A percentile compares a stretch with the other conserved stretches of the same genome.
Evolutionary conservation across 2,797 vertebrate genomes (phyloP).

Genomic region (Triplophysa bombifrons): DNA sequence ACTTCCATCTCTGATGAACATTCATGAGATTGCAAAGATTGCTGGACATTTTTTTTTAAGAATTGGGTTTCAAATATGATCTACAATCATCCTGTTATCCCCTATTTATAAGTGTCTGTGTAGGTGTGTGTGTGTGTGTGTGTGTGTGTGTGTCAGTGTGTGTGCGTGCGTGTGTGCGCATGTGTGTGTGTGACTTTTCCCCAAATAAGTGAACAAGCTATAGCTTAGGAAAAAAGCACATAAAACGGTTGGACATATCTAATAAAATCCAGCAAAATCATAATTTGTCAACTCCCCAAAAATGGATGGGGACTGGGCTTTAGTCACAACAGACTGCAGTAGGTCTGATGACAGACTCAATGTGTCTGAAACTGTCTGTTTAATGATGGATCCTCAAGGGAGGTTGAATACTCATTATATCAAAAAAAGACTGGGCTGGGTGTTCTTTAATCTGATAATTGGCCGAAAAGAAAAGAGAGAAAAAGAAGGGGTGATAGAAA

Average conservation of each 20-base stretch:
- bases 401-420: slow-evolving; percentile 41
- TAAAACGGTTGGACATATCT: slow-evolving; percentile 11
- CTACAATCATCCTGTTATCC: slow-evolving; percentile 27
- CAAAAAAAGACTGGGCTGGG: slow-evolving; percentile 35
- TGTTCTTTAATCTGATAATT: slow-evolving; percentile 52
- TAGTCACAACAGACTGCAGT: slow-evolving; percentile 2
- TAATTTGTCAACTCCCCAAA: background rate
- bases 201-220: background rate
- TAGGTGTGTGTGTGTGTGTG: background rate
- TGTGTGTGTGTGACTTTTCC: background rate
- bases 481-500: background rate
- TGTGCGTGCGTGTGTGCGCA: background rate
- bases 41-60: background rate
- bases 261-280: slow-evolving; percentile 19
- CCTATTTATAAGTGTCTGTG: background rate
- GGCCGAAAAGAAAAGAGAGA: slow-evolving; percentile 36
- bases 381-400: slow-evolving; percentile 31
- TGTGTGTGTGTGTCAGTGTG: background rate
- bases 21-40: background rate
- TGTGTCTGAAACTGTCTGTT: slow-evolving; percentile 18
- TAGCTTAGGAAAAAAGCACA: background rate
- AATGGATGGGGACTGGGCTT: slow-evolving; percentile 3
- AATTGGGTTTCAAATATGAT: slow-evolving; percentile 12
- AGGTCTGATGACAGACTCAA: slow-evolving; percentile 14
- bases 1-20: background rate